These are phyloP conservation scores for Nephrotoma guestfalica DNA, from an alignment of 2,888 invertebrate species.

Conservation along the genomic window DNA sequence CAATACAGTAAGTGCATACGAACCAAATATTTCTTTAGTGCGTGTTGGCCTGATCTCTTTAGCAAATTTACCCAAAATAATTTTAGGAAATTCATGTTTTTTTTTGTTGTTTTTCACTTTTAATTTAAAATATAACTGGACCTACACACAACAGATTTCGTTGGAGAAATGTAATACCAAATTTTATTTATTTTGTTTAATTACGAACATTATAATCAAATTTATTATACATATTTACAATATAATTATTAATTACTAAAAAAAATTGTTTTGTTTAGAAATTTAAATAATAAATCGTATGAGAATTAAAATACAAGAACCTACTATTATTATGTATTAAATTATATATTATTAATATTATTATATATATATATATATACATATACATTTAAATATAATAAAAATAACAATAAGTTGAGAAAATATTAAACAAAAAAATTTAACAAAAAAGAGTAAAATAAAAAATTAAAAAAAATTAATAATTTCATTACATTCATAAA, in stretches of 20 bases:
- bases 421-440: background rate
- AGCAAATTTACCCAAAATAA: background rate
- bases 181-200: background rate
- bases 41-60: background rate
- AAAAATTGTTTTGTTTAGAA: background rate
- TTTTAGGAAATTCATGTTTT: background rate
- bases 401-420: background rate
- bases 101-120: background rate
- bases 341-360: background rate
- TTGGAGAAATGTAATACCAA: background rate
- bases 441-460: background rate
- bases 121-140: background rate
- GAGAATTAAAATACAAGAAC: background rate
- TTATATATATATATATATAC: background rate
- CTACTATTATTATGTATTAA: background rate
- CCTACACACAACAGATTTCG: background rate
- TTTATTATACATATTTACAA: background rate
- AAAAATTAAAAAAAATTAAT: background rate
- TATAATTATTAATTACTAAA: background rate
- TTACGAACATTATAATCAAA: background rate
- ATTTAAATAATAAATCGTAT: background rate
- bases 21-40: background rate
- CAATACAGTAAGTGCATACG: background rate
- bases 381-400: background rate
- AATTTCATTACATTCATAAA: constrained; percentile 3